Evolutionary conservation across 2,113 vertebrate species (phyloP), one percentile per base, ranked within the genome.

Genomic region (Hepsetus odoe): DNA sequence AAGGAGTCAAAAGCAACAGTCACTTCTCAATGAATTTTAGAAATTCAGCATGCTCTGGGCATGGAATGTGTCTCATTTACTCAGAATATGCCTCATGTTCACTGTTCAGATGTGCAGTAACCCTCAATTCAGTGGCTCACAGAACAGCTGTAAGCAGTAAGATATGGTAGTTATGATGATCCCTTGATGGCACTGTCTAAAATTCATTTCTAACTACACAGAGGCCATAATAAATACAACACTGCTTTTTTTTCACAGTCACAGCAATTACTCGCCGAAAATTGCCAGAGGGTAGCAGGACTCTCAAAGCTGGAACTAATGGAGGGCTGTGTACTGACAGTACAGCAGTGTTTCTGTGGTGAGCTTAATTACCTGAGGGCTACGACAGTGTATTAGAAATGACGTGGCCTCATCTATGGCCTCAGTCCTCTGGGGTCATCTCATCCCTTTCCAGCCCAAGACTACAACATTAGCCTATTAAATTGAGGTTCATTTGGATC

Each of bases 201-300:
- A 32, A 32, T 32, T 32, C 4, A 32, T 61, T 33, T 62, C 30
- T 30, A 59, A 16, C 56, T 59, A 24, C 56, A 30, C 5, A 6
- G 46, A 49, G 46, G 51, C 22, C n/a, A 30, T 61, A 59, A 53
- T 38, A 5, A 28, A 62, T 69, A 76, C 55, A 49, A n/a, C n/a
- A n/a, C n/a, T n/a, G 55, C 68, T 74, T 49, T 14, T 32, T 56
- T 33, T 82, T 40, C 18, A 51, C 66, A 46, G 20, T 72, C 42
- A 32, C 28, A 26, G 30, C 65, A 44, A 70, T 85, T 76, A 79
- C 58, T 51, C 35, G 10, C 38, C 28, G 28, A 51, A n/a, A 22
- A 71, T 91, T 89, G 9, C 89, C 86, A 91, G 90, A 86, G 86
- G 88, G 88, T 87, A 84, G 62, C 73, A 84, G 77, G 74, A 85